These are phyloP conservation scores for Hyaena hyaena DNA, from an alignment of 2,113 vertebrate species.

Conservation along the genomic window DNA sequence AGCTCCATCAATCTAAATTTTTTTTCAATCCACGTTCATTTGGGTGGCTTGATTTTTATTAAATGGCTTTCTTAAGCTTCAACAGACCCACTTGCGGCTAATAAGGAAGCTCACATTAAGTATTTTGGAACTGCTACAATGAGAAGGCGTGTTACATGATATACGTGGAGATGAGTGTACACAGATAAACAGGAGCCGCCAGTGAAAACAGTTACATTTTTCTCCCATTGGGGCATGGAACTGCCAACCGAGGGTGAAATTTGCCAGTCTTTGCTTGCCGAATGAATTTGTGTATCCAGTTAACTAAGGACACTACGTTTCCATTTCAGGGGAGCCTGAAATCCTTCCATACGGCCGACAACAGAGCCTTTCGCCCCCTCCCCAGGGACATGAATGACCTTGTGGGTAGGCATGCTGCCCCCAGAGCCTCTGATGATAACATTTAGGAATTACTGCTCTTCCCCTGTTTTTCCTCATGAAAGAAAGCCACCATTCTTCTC, in stretches of 20 bases:
- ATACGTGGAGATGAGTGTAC: rapidly evolving
- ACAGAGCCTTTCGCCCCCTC: neutral
- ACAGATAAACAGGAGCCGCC: neutral
- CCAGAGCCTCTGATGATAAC: neutral
- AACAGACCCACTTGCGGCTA: slow-evolving; percentile 77
- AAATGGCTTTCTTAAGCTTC: slow-evolving; percentile 84
- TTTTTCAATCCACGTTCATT: slow-evolving; percentile 87
- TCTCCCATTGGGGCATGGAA: neutral
- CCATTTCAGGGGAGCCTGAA: neutral
- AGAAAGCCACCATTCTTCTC: neutral
- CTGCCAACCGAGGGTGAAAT: neutral
- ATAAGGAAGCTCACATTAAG: slow-evolving; percentile 63
- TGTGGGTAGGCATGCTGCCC: neutral
- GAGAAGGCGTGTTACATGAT: neutral
- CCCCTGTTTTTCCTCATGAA: neutral
- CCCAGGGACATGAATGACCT: neutral
- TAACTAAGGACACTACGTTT: neutral
- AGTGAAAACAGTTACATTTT: neutral
- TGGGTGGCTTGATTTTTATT: slow-evolving; percentile 89
- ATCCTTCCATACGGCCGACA: neutral
- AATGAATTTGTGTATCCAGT: neutral
- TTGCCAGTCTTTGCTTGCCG: neutral
- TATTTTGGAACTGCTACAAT: neutral
- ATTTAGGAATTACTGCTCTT: slow-evolving; percentile 29
- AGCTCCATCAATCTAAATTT: slow-evolving; percentile 88